Base-by-base conservation (phyloP, 1,140 invertebrate genomes). In the Zaprionus vittiger region DNA sequence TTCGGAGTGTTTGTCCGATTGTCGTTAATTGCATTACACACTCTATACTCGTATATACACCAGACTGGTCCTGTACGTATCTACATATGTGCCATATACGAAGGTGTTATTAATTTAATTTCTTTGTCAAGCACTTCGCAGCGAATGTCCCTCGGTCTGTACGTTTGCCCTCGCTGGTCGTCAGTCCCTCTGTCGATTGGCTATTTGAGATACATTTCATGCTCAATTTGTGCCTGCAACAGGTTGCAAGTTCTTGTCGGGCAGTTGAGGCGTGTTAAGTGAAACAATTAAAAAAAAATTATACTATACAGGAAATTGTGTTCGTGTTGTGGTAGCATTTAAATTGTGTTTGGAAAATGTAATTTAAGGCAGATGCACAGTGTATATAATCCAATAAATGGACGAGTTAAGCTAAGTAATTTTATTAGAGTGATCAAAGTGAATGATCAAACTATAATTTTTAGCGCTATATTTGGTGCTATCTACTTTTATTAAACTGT, bases 91-190 rank as follows among this genome's bases (percentile, higher is more conserved):
- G n/a, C 20, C 7, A 12, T 60, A 34, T 17, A 34, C 47, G 26
- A 20, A 75, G 73, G 60, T 75, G 67, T 75, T 76, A 76, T 72
- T 76, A 76, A 72, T 76, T 76, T 76, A 44, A 76, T 72, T 76
- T 64, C 73, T 70, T 59, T 71, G 67, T 49, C 66, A 57, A 49
- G 59, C 60, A 67, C 15, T 37, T 28, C 55, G 28, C 63, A 60
- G 31, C 44, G 26, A 41, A 24, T 37, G 11, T 31, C 55, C 31
- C 9, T 34, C n/a, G 17, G 20, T 20, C 54, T 20, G 15, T 11
- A 5, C 15, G 15, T 17, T 12, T 37, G 14, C 1, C 26, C 26
- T n/a, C 14, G 14, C 26, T 26, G 6, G 17, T 14, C 26, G 7
- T 52, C 28, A 12, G 2, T 55, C 34, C 9, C 24, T 54, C 44